Evolutionary conservation across 2,113 vertebrate species (phyloP), one percentile per base, ranked within the genome.

Genomic region (Tonatia bakeri): DNA sequence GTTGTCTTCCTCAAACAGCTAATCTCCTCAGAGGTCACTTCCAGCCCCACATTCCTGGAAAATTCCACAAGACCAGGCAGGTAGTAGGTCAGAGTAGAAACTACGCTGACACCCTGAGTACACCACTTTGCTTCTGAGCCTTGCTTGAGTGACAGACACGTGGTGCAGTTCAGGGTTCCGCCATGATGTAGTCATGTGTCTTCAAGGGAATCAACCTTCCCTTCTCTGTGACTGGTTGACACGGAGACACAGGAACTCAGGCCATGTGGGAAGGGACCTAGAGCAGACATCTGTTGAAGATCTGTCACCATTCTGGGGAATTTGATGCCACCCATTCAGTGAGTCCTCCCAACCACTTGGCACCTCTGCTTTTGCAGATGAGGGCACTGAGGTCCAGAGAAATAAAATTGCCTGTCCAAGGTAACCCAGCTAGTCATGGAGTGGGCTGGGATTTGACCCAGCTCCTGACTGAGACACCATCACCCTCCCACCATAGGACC

Each of bases 41-140:
- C 67, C 61, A 81, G 81, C 28, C 43, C 67, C 38, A 54, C 67
- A 90, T 86, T 95, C 79, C 81, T 97, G 94, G 94, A 94, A 97
- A 96, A 92, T 96, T 96, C 95, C 96, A 83, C 72, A 54, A 45
- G 85, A 47, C 67, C 24, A 9, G 36, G 52, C 36, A 87, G 50
- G 17, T 11, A 15, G 28, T 52, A 12, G 40, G 33, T 36, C 72
- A 84, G 33, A n/a, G 16, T 10, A 50, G 50, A 82, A 59, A 61
- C 72, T 61, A 3, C 13, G 24, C 28, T 17, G 43, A 65, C n/a
- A 61, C 38, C 14, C 40, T n/a, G 43, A 94, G 22, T 31, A 26
- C 87, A 59, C 3, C 76, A 38, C 17, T 65, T 83, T 15, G 17
- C 33, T 67, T 56, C 76, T 38, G 33, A 81, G 76, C 72, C 83